Conservation (phyloP, 1,140 invertebrate genomes). For the Anthonomus grandis region DNA sequence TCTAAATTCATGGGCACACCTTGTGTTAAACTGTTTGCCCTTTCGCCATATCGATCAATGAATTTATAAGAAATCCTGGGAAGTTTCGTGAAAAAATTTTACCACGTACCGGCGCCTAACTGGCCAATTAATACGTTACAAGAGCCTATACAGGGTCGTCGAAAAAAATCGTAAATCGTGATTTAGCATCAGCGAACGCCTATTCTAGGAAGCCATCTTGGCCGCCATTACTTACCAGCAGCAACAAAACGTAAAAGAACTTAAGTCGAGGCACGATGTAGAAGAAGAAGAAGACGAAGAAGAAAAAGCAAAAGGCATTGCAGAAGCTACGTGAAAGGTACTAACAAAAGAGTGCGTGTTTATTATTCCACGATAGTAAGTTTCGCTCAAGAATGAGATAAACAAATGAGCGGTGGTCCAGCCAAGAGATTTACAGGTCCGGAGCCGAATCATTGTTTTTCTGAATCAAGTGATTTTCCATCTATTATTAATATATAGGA, state of each 20-base stretch:
- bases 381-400: conserved; percentile 42
- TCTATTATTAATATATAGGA: neutral
- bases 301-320: conserved; percentile 13
- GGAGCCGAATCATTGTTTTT: conserved; percentile 41
- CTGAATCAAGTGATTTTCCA: conserved; percentile 36
- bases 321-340: conserved; percentile 33
- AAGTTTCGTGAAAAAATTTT: too few species aligned
- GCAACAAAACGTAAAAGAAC: conserved; percentile 14
- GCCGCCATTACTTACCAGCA: conserved; percentile 22
- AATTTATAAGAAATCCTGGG: too few species aligned
- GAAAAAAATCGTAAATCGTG: too few species aligned
- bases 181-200: neutral
- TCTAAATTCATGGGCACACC: conserved; percentile 43
- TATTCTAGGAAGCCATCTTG: conserved; percentile 24
- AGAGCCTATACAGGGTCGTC: too few species aligned
- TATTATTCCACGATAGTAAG: conserved; percentile 45
- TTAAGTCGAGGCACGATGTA: too few species aligned
- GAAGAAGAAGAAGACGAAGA: neutral
- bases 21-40: conserved; percentile 33
- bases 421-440: conserved; percentile 43
- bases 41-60: conserved; percentile 31
- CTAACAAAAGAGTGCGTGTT: conserved; percentile 36
- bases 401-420: conserved; percentile 46
- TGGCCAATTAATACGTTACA: too few species aligned
- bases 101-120: too few species aligned